A percentile compares a stretch with the other conserved stretches of the same genome.
Evolutionary conservation across 2,113 vertebrate species (phyloP).

Genomic region (Grammomys dolichurus): DNA sequence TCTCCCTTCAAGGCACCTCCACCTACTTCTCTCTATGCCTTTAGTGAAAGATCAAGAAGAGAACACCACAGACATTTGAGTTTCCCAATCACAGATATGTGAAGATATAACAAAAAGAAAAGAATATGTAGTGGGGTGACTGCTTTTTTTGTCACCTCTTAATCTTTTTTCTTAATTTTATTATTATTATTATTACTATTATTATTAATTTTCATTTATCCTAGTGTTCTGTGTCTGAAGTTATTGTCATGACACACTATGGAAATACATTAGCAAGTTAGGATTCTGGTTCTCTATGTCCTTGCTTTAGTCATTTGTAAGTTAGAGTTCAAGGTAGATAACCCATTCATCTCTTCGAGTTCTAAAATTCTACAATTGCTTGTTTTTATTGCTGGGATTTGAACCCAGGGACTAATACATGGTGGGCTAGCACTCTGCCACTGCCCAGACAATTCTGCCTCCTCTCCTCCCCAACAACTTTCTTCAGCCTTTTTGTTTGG

Average conservation of each 20-base stretch:
- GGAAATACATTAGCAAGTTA: background rate
- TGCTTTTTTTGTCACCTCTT: constrained; percentile 21
- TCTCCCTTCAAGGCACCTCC: constrained; percentile 70
- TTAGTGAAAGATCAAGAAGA: constrained; percentile 51
- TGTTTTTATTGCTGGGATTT: background rate
- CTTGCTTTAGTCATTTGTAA: background rate
- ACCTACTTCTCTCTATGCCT: constrained; percentile 44
- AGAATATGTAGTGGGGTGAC: background rate
- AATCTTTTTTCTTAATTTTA: background rate
- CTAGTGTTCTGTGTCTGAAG: background rate
- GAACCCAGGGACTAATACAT: background rate
- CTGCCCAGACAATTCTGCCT: background rate
- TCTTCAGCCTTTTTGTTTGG: constrained; percentile 20
- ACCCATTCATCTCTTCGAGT: background rate
- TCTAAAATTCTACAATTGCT: background rate
- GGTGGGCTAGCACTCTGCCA: background rate
- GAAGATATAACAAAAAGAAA: background rate
- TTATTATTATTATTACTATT: background rate
- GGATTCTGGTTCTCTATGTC: background rate
- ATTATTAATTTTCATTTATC: background rate
- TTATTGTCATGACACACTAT: background rate
- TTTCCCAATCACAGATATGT: constrained; percentile 52
- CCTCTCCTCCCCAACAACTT: background rate
- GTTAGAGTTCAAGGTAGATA: background rate
- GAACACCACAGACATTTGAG: constrained; percentile 35